phyloP scores from a whole-genome alignment of 2,888 invertebrate genomes.

The Bhutanitis thaidina region DNA sequence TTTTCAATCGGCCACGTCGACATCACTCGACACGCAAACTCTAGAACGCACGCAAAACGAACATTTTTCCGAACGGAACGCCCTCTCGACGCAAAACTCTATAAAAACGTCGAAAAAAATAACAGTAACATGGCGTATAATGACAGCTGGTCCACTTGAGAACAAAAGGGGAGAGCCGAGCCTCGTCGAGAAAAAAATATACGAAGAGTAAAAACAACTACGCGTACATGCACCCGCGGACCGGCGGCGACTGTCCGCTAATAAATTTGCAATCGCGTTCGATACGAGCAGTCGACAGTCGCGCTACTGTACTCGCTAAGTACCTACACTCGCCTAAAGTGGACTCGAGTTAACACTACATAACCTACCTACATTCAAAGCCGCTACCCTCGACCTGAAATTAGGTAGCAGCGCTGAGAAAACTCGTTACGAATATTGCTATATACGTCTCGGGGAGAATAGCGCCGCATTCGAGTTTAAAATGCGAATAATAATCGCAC shows the following conservation, averaged over 20 bases:
- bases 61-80: slow-evolving; percentile 78
- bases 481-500: slow-evolving; percentile 78
- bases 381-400: slow-evolving; percentile 65
- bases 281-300: slow-evolving; percentile 39
- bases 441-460: slow-evolving; percentile 73
- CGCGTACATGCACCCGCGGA: slow-evolving; percentile 54
- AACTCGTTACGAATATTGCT: slow-evolving; percentile 79
- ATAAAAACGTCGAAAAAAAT: slow-evolving; percentile 77
- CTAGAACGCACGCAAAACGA: slow-evolving; percentile 77
- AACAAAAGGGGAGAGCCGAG: slow-evolving; percentile 78
- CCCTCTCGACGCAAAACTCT: slow-evolving; percentile 76
- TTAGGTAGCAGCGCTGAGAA: slow-evolving; percentile 71
- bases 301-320: slow-evolving; percentile 24
- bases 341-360: slow-evolving; percentile 42
- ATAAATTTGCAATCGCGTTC: slow-evolving; percentile 77
- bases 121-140: slow-evolving; percentile 81
- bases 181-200: slow-evolving; percentile 77
- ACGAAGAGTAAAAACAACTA: slow-evolving; percentile 75
- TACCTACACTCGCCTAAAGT: slow-evolving; percentile 29
- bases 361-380: slow-evolving; percentile 33
- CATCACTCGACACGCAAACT: slow-evolving; percentile 74
- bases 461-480: slow-evolving; percentile 75
- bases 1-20: slow-evolving; percentile 65
- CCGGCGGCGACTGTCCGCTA: slow-evolving; percentile 60
- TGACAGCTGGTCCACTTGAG: slow-evolving; percentile 81